Conservation (phyloP, 1,140 invertebrate species). For the Ylistrum balloti region DNA sequence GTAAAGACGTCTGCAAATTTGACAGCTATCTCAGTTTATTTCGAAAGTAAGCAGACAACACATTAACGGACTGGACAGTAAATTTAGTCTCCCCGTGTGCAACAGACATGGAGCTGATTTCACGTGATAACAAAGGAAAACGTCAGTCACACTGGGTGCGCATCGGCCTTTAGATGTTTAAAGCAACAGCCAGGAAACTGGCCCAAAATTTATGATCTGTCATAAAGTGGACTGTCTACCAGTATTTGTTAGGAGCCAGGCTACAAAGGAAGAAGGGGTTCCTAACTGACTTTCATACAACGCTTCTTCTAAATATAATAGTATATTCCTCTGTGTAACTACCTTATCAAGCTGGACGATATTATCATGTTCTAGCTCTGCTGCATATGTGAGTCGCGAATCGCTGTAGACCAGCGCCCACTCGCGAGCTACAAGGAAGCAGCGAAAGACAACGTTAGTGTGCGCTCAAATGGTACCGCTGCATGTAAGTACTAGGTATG, state of each 20-base stretch:
- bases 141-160: neutral
- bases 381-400: no score
- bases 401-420: no score
- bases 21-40: slow-evolving; percentile 14
- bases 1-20: slow-evolving; percentile 16
- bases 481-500: no score
- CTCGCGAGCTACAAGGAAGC: no score
- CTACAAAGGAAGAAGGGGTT: neutral
- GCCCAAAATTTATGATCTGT: slow-evolving; percentile 38
- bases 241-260: neutral
- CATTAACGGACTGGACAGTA: slow-evolving; percentile 16
- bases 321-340: no score
- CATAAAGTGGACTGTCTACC: slow-evolving; percentile 33
- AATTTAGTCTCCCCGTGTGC: neutral
- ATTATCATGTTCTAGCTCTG: no score
- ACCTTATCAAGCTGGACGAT: no score
- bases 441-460: no score
- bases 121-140: neutral
- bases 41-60: neutral
- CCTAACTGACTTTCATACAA: no score
- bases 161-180: slow-evolving; percentile 38
- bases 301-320: no score
- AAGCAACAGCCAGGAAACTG: slow-evolving; percentile 37
- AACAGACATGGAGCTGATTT: slow-evolving; percentile 38
- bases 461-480: no score